Evolutionary conservation across 2,888 invertebrate species (phyloP), one percentile per base, ranked within the genome.

Genomic region (Drosophila setosimentum): DNA sequence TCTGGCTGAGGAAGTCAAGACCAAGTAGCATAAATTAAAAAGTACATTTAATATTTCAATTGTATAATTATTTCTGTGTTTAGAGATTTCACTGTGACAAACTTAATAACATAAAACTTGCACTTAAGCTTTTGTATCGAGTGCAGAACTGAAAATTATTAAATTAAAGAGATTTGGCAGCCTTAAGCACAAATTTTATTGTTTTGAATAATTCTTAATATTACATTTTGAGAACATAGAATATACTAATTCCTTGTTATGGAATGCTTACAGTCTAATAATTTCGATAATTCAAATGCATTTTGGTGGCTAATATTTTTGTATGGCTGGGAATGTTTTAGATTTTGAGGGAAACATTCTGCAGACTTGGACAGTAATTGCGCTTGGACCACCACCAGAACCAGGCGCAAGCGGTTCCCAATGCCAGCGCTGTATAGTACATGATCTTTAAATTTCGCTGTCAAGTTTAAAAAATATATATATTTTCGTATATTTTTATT

Each of bases 1-100:
- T 37, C 58, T 93, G 0, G 58, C 75, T 3, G 87, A 92, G 65
- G 93, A 93, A 81, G 62, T 87, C 5, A 84, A 77, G 18, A n/a
- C 45, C 2, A 72, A 51, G 24, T 72, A 58, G 58, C 27, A 10
- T 21, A 29, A 2, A 10, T 54, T 30, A 27, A 18, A 33, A 33
- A 33, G 5, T 24, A 33, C 13, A 37, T 40, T 13, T 40, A n/a
- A 7, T 13, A 50, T n/a, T 11, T 42, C 10, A 27, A 27, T 8
- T 29, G 18, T 57, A 29, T 45, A 45, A 45, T 4, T 54, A 45
- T 33, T 7, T 57, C 7, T 54, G 42, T 53, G 6, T 54, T 18
- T 49, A 24, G 33, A 37, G 30, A 21, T 64, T 42, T 40, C 32
- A 35, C 16, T 54, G 18, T 8, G 30, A 33, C 8, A 13, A 30